phyloP scores from a whole-genome alignment of 2,113 vertebrate species.

The Amia ocellicauda region DNA sequence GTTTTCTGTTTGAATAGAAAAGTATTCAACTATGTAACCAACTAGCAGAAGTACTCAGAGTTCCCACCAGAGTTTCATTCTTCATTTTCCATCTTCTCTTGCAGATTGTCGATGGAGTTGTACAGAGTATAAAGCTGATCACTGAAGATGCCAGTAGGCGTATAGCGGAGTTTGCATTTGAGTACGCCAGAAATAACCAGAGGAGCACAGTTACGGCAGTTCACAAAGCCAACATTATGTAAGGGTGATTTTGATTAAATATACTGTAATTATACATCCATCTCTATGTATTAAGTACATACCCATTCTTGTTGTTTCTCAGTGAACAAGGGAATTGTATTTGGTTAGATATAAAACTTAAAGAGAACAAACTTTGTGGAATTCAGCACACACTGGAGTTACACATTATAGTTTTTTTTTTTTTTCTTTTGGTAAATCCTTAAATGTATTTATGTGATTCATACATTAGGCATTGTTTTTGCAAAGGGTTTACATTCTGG shows the following conservation, averaged over 20 bases:
- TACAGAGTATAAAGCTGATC: slow-evolving; percentile 96
- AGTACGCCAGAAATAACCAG: slow-evolving; percentile 89
- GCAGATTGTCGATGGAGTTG: slow-evolving; percentile 94
- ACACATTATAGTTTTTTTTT: not conserved
- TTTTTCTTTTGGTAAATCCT: not conserved
- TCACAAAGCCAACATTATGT: slow-evolving; percentile 98
- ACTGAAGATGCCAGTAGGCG: slow-evolving; percentile 87
- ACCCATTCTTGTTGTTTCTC: too few species aligned
- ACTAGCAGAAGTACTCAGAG: too few species aligned
- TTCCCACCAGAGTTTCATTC: too few species aligned
- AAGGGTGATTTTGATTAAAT: slow-evolving; percentile 38
- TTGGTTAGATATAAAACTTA: too few species aligned
- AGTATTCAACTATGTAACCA: too few species aligned
- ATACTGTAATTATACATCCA: not conserved
- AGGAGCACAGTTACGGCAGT: slow-evolving; percentile 88
- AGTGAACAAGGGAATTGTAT: too few species aligned
- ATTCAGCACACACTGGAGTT: not conserved
- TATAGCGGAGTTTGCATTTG: slow-evolving; percentile 92
- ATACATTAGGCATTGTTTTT: too few species aligned
- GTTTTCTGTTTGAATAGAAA: too few species aligned
- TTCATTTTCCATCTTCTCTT: slow-evolving; percentile 32
- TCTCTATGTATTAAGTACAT: not conserved
- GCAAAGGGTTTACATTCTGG: too few species aligned
- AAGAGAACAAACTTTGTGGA: too few species aligned
- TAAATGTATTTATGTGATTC: too few species aligned